These are phyloP conservation scores for Eolophus roseicapilla DNA, from an alignment of 2,113 vertebrate genomes.

Conservation along the genomic window DNA sequence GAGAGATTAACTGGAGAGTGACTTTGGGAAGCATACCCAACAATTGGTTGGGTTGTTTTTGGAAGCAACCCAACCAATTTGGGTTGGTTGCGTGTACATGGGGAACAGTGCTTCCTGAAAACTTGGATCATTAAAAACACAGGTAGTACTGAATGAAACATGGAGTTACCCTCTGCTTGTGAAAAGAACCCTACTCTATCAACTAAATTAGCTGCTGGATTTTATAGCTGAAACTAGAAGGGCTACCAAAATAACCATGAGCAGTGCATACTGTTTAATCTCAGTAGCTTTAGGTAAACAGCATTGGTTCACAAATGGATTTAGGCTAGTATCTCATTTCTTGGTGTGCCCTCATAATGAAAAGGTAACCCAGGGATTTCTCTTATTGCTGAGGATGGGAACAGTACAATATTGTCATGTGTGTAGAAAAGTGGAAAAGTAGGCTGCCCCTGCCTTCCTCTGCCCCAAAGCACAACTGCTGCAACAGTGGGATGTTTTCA, in stretches of 20 bases:
- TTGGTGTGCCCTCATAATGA: neutral
- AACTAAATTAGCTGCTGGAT: neutral
- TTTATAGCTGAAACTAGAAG: neutral
- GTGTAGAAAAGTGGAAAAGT: neutral
- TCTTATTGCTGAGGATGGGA: neutral
- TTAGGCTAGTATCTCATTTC: neutral
- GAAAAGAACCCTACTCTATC: neutral
- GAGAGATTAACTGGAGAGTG: neutral
- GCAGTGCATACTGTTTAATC: neutral
- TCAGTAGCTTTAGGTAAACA: neutral
- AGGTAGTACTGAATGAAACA: neutral
- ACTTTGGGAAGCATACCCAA: neutral
- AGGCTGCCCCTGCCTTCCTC: neutral
- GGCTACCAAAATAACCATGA: neutral
- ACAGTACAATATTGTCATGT: neutral
- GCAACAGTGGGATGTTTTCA: neutral
- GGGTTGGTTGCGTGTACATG: neutral
- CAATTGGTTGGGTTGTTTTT: too few species aligned
- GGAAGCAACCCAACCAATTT: too few species aligned
- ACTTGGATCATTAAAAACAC: neutral
- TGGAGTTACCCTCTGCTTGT: neutral
- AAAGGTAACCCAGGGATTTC: neutral
- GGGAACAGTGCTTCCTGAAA: neutral
- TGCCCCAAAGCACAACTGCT: neutral
- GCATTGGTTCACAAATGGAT: neutral